Percentiles rank a stretch among this genome's conserved stretches.
phyloP scores from a whole-genome alignment of 2,888 invertebrate genomes.

The Morpho helenor region DNA sequence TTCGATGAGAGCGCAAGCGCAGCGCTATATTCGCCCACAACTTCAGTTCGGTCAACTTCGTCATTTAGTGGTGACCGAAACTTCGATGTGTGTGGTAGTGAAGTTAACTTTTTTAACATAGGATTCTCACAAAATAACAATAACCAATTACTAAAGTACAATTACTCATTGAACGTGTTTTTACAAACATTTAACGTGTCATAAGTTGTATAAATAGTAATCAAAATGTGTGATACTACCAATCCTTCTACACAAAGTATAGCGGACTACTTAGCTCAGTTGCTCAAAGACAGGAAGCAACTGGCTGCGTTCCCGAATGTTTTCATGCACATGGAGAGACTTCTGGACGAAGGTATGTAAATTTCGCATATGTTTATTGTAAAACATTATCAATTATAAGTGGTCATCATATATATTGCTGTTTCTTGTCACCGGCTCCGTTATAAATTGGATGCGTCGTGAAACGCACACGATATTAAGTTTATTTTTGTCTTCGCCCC shows the following conservation, averaged over 20 bases:
- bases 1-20: slow-evolving; percentile 70
- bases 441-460: slow-evolving; percentile 74
- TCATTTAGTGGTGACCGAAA: slow-evolving; percentile 76
- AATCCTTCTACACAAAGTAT: slow-evolving; percentile 94
- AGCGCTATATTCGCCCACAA: slow-evolving; percentile 75
- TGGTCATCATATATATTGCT: slow-evolving; percentile 25
- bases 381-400: slow-evolving; percentile 44
- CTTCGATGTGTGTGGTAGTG: slow-evolving; percentile 78
- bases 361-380: slow-evolving; percentile 47
- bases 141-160: slow-evolving; percentile 75
- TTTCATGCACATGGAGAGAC: slow-evolving; percentile 99
- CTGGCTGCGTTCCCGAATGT: slow-evolving; percentile 99
- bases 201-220: slow-evolving; percentile 59
- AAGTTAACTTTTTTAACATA: slow-evolving; percentile 77
- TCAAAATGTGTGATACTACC: slow-evolving; percentile 78
- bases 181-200: slow-evolving; percentile 69
- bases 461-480: slow-evolving; percentile 77
- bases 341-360: slow-evolving; percentile 97
- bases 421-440: slow-evolving; percentile 62
- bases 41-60: slow-evolving; percentile 76
- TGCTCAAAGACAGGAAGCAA: slow-evolving; percentile 99
- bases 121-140: slow-evolving; percentile 72
- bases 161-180: slow-evolving; percentile 64
- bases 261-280: slow-evolving; percentile 99
- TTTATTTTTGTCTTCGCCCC: slow-evolving; percentile 78